Conservation (phyloP, 2,797 vertebrate species). For the Melanotaenia maccullochi region DNA sequence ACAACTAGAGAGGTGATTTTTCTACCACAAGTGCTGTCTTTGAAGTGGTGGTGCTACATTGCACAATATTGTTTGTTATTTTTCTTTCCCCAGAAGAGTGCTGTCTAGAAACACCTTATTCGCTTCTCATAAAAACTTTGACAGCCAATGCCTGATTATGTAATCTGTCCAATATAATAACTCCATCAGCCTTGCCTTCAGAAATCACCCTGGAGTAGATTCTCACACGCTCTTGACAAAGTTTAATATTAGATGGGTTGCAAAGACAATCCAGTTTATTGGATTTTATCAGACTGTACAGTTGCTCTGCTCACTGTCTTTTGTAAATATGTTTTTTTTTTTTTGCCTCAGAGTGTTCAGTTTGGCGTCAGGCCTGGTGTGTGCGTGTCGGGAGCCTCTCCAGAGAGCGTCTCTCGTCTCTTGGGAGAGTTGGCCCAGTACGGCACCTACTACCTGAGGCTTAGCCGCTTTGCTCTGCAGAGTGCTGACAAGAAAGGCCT, state of each 20-base stretch:
- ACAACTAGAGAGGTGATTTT: conserved; percentile 23
- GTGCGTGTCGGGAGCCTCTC: conserved; percentile 92
- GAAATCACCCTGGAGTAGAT: conserved; percentile 60
- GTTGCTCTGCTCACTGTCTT: conserved; percentile 40
- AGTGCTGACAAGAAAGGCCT: conserved; percentile 89
- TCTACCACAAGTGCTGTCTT: conserved; percentile 25
- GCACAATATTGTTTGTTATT: conserved; percentile 45
- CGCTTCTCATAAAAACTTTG: conserved; percentile 60
- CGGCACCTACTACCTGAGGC: conserved; percentile 91
- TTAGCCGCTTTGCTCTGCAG: conserved; percentile 92
- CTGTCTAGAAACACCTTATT: conserved; percentile 39
- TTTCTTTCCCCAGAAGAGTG: conserved; percentile 35
- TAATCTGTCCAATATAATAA: conserved; percentile 57
- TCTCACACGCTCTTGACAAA: conserved; percentile 24
- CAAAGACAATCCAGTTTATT: conserved; percentile 48
- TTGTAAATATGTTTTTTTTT: conserved; percentile 47
- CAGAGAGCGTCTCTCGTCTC: conserved; percentile 91
- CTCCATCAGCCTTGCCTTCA: conserved; percentile 24
- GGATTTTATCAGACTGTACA: conserved; percentile 49
- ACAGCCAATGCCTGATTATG: conserved; percentile 48
- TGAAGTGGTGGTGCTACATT: conserved; percentile 12
- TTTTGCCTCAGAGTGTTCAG: conserved; percentile 80
- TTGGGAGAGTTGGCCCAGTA: conserved; percentile 90
- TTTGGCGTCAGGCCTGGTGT: conserved; percentile 90
- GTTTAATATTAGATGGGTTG: conserved; percentile 55